Percentiles rank a stretch among this genome's conserved stretches.
Conservation (phyloP, 2,113 vertebrate species). For the Pristiophorus japonicus region DNA sequence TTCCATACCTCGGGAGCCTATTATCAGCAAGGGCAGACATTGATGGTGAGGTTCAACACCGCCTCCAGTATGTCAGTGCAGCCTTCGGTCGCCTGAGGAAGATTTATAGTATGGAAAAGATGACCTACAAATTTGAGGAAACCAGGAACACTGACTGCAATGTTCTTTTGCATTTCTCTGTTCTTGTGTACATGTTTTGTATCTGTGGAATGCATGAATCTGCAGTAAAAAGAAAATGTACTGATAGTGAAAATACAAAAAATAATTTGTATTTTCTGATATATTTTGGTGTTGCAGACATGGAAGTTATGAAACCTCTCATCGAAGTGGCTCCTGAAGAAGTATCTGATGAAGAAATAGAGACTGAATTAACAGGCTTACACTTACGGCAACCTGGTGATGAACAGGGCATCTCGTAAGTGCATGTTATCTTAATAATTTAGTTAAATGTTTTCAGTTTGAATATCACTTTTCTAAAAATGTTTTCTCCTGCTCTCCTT, state of each 20-base stretch:
- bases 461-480: not conserved
- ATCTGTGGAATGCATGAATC: not conserved
- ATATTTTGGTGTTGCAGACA: conserved; percentile 50
- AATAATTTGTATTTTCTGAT: not conserved
- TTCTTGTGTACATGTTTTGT: not conserved
- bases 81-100: no score
- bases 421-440: conserved; percentile 19
- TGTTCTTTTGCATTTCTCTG: not conserved
- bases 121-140: not conserved
- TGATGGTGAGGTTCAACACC: no score
- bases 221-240: not conserved
- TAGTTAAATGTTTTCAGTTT: not conserved
- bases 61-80: no score
- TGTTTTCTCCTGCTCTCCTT: not conserved
- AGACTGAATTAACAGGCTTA: conserved; percentile 50
- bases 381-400: conserved; percentile 53
- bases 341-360: conserved; percentile 58
- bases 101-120: not conserved
- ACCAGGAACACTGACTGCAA: not conserved
- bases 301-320: conserved; percentile 69
- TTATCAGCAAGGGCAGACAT: no score
- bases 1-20: no score
- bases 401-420: conserved; percentile 61
- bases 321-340: conserved; percentile 57
- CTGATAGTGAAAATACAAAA: no score